phyloP scores from a whole-genome alignment of 2,113 vertebrate species.

The Misgurnus mizolepis region DNA sequence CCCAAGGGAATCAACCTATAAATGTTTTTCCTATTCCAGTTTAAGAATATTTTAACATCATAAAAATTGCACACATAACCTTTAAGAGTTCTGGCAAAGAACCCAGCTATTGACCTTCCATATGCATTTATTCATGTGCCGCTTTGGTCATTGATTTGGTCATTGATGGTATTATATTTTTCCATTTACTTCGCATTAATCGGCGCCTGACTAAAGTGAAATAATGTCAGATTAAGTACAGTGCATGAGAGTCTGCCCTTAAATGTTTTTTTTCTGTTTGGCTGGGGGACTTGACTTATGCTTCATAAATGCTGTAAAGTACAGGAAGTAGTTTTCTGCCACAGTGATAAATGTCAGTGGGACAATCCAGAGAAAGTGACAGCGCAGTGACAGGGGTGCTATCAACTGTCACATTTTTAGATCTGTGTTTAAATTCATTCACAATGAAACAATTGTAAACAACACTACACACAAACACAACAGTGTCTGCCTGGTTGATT shows the following conservation, averaged over 20 bases:
- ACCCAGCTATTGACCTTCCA: too few relatives aligned
- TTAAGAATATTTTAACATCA: too few relatives aligned
- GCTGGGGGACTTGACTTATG: constrained; percentile 17
- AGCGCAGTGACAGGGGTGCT: not conserved
- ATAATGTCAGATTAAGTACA: constrained; percentile 27
- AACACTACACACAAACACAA: not conserved
- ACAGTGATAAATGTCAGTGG: constrained; percentile 47
- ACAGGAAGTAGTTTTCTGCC: constrained; percentile 15
- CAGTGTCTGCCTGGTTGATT: too few relatives aligned
- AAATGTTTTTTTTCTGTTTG: not conserved
- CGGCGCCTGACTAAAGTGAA: not conserved
- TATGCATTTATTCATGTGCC: too few relatives aligned
- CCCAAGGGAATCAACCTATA: too few relatives aligned
- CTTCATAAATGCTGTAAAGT: constrained; percentile 12
- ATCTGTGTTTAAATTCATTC: constrained; percentile 13
- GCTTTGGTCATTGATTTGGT: not conserved
- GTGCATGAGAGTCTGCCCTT: not conserved
- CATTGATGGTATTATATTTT: not conserved
- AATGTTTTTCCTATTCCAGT: too few relatives aligned
- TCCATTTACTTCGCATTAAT: constrained; percentile 18
- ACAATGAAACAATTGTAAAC: not conserved
- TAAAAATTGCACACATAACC: too few relatives aligned
- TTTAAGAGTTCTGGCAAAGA: too few relatives aligned
- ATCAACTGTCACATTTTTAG: constrained; percentile 14
- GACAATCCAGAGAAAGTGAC: constrained; percentile 9